Evolutionary conservation across 2,113 vertebrate genomes (phyloP).

Genomic region (Oreotrochilus melanogaster): DNA sequence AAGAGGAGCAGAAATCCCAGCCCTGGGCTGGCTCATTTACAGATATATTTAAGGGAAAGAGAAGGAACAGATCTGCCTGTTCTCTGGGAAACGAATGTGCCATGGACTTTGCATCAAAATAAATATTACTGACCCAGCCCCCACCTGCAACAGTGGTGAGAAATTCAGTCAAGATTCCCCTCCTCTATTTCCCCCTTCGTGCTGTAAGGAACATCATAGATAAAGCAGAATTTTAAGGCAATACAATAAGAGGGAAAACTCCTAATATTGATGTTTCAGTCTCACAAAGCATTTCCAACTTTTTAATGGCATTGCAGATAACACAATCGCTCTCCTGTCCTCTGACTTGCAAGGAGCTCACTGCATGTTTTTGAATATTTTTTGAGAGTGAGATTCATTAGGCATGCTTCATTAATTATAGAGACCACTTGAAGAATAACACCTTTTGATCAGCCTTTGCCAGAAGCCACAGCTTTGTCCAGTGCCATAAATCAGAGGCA

Average conservation of each 20-base stretch:
- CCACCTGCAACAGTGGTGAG: not conserved
- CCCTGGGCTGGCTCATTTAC: not conserved
- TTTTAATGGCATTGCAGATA: not conserved
- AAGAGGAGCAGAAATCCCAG: not conserved
- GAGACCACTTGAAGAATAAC: not conserved
- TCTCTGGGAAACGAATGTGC: not conserved
- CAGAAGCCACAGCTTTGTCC: not conserved
- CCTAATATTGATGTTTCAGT: not conserved
- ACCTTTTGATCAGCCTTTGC: not conserved
- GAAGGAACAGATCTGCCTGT: constrained; percentile 23
- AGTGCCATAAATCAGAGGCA: fast-evolving
- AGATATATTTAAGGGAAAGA: not conserved
- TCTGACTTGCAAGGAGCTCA: not conserved
- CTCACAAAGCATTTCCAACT: not conserved
- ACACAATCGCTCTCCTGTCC: fast-evolving
- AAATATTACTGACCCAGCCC: not conserved
- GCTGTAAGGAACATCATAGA: not conserved
- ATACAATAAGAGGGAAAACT: not conserved
- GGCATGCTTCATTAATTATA: not conserved
- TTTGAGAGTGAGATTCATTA: not conserved
- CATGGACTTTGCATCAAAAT: not conserved
- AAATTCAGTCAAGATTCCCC: not conserved
- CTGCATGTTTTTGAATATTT: not conserved
- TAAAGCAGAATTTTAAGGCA: not conserved
- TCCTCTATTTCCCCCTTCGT: not conserved